These are phyloP conservation scores for Leptodactylus fuscus DNA, from an alignment of 2,113 vertebrate species.

Conservation along the genomic window DNA sequence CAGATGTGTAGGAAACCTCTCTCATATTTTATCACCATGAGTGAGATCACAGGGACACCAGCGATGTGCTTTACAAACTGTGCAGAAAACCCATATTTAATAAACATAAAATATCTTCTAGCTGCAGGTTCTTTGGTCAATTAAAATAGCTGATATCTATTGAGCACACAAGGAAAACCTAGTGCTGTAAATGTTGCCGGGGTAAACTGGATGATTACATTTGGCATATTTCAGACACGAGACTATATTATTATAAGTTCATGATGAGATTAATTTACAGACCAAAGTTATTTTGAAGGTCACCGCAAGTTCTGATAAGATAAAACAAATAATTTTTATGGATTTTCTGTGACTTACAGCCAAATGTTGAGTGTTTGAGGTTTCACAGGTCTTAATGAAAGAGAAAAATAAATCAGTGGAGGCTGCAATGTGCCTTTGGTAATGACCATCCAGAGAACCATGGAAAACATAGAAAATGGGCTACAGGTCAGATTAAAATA, in stretches of 20 bases:
- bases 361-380: not conserved
- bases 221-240: conserved; percentile 12
- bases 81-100: not conserved
- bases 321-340: conserved; percentile 51
- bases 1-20: too few species aligned
- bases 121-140: not conserved
- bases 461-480: not conserved
- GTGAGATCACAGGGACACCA: too few species aligned
- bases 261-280: conserved; percentile 54
- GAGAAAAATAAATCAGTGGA: conserved; percentile 24
- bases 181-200: too few species aligned
- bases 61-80: too few species aligned
- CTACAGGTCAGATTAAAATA: too few species aligned
- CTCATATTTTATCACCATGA: too few species aligned
- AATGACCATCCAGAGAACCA: conserved; percentile 5
- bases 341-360: conserved; percentile 26
- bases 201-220: not conserved
- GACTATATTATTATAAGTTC: conserved; percentile 31
- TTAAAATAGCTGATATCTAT: not conserved
- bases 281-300: conserved; percentile 60
- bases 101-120: too few species aligned
- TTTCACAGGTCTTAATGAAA: conserved; percentile 43
- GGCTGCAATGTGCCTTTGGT: not conserved
- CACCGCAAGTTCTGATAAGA: conserved; percentile 54
- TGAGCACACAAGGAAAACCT: not conserved